These are phyloP conservation scores for Hypsopygia costalis DNA, from an alignment of 2,888 invertebrate genomes.

Conservation along the genomic window DNA sequence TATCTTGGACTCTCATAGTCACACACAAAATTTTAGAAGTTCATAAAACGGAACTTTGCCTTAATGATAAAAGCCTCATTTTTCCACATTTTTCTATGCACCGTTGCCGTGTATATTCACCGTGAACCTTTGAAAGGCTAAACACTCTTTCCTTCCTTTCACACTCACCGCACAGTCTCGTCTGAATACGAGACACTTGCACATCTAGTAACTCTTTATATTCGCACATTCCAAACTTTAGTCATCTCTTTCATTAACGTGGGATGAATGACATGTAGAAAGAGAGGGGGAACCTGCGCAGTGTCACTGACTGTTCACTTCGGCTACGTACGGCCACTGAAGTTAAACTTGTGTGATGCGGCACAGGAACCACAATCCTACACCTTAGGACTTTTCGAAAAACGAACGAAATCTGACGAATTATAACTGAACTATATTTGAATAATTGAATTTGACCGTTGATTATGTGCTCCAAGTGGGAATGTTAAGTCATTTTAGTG, in stretches of 20 bases:
- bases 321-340: slow-evolving; percentile 42
- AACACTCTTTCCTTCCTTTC: slow-evolving; percentile 38
- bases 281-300: slow-evolving; percentile 58
- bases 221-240: slow-evolving; percentile 59
- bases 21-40: no score
- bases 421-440: slow-evolving; percentile 39
- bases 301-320: slow-evolving; percentile 75
- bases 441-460: slow-evolving; percentile 22
- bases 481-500: slow-evolving; percentile 32
- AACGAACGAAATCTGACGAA: slow-evolving; percentile 58
- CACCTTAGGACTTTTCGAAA: slow-evolving; percentile 26
- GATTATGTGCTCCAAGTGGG: slow-evolving; percentile 34
- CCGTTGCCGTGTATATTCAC: slow-evolving; percentile 51
- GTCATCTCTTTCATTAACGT: slow-evolving; percentile 40
- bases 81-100: slow-evolving; percentile 61
- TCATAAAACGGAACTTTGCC: no score
- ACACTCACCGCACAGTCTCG: slow-evolving; percentile 27
- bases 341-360: slow-evolving; percentile 28
- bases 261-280: slow-evolving; percentile 29
- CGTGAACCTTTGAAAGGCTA: slow-evolving; percentile 57
- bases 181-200: slow-evolving; percentile 45
- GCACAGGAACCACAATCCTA: slow-evolving; percentile 17
- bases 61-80: slow-evolving; percentile 70
- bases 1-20: no score
- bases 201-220: slow-evolving; percentile 47